These are phyloP conservation scores for Drosophila maculinotata DNA, from an alignment of 2,888 invertebrate species.

Conservation along the genomic window DNA sequence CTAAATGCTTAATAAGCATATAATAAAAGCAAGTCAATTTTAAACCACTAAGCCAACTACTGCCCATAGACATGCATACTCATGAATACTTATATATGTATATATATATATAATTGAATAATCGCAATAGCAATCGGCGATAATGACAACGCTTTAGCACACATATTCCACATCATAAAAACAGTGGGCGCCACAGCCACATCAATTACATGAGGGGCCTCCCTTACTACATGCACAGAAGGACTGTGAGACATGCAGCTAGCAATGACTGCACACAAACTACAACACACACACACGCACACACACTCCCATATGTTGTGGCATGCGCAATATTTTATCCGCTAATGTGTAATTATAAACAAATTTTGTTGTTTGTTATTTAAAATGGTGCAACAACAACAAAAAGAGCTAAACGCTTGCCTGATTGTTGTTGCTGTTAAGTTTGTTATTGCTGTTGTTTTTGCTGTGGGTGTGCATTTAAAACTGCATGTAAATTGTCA, in stretches of 20 bases:
- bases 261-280: conserved; percentile 42
- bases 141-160: conserved; percentile 73
- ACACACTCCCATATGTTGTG: conserved; percentile 20
- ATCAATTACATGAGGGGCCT: conserved; percentile 49
- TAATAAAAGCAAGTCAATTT: background rate
- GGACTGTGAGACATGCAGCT: conserved; percentile 18
- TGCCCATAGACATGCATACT: too few species aligned
- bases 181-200: conserved; percentile 38
- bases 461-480: conserved; percentile 31
- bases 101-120: conserved; percentile 56
- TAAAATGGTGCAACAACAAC: conserved; percentile 52
- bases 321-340: conserved; percentile 67
- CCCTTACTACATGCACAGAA: conserved; percentile 35
- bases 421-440: conserved; percentile 39
- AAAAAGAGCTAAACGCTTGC: conserved; percentile 27
- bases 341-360: conserved; percentile 78
- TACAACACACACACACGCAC: conserved; percentile 7
- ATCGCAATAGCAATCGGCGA: conserved; percentile 57
- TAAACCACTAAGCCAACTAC: background rate
- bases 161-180: conserved; percentile 64
- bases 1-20: too few species aligned
- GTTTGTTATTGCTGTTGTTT: conserved; percentile 32
- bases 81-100: background rate
- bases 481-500: conserved; percentile 52
- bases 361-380: conserved; percentile 65